phyloP scores from a whole-genome alignment of 2,797 vertebrate genomes.

The Psittacula echo region DNA sequence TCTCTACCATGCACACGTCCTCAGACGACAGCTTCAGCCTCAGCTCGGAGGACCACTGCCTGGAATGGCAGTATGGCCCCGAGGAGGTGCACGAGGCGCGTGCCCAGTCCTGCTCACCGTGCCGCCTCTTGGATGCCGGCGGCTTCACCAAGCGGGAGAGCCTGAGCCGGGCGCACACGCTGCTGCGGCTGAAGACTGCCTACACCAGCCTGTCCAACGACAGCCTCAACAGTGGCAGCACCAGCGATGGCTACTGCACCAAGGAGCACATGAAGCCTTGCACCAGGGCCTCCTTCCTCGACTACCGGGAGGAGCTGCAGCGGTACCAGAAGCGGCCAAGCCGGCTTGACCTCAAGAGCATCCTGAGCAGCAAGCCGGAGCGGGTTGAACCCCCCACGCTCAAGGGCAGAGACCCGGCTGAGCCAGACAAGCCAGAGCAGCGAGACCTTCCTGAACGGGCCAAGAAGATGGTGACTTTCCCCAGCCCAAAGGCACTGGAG shows the following conservation, averaged over 20 bases:
- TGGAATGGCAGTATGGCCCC: conserved; percentile 89
- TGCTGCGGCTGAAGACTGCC: conserved; percentile 88
- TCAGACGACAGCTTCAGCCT: conserved; percentile 98
- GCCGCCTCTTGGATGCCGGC: conserved; percentile 84
- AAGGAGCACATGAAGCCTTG: conserved; percentile 87
- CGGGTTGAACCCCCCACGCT: conserved; percentile 51
- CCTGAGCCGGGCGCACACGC: conserved; percentile 83
- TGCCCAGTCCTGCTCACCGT: conserved; percentile 92
- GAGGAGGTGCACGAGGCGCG: conserved; percentile 87
- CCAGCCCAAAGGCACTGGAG: conserved; percentile 65
- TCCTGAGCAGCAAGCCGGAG: conserved; percentile 74
- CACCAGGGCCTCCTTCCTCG: conserved; percentile 75
- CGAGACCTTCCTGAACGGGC: conserved; percentile 61
- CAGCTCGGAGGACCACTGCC: conserved; percentile 93
- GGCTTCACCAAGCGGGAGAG: conserved; percentile 83
- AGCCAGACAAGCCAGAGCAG: conserved; percentile 74
- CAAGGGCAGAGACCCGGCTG: conserved; percentile 75
- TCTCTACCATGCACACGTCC: conserved; percentile 93
- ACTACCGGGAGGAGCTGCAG: conserved; percentile 65
- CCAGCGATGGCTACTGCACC: conserved; percentile 91
- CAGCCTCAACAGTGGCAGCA: conserved; percentile 95
- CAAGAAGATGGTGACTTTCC: conserved; percentile 64
- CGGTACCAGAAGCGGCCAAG: conserved; percentile 86
- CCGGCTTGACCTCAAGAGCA: conserved; percentile 89
- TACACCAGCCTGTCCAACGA: conserved; percentile 92